These are phyloP conservation scores for Smutsia temminckii DNA, from an alignment of 2,797 vertebrate genomes.

Conservation along the genomic window DNA sequence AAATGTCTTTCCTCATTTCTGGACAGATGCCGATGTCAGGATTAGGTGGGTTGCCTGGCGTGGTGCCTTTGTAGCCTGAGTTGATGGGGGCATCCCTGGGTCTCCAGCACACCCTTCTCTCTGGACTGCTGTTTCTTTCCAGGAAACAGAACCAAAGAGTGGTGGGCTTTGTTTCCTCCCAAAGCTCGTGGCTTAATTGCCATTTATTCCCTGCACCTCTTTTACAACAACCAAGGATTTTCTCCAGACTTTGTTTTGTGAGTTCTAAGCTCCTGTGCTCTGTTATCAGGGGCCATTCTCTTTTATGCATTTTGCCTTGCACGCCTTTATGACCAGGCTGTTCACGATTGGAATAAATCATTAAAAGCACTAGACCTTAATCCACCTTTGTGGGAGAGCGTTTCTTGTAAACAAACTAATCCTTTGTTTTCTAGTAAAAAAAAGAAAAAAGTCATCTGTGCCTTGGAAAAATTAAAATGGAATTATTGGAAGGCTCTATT, in stretches of 20 bases:
- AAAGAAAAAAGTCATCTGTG: background rate
- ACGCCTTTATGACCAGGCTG: background rate
- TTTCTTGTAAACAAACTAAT: conserved; percentile 58
- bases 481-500: background rate
- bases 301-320: background rate
- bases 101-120: background rate
- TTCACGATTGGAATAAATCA: background rate
- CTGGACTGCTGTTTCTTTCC: conserved; percentile 25
- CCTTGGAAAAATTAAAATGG: conserved; percentile 61
- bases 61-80: background rate
- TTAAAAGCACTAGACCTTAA: conserved; percentile 51
- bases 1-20: background rate
- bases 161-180: conserved; percentile 15
- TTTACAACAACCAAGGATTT: conserved; percentile 68
- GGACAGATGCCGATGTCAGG: background rate
- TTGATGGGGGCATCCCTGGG: background rate
- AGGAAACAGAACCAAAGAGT: background rate
- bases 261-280: background rate
- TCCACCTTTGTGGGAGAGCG: background rate
- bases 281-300: background rate
- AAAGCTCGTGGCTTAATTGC: background rate
- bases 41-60: background rate
- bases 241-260: conserved; percentile 50
- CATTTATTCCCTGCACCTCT: background rate
- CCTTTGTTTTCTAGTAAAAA: conserved; percentile 41